These are phyloP conservation scores for Caretta caretta DNA, from an alignment of 2,113 vertebrate species.

Conservation along the genomic window DNA sequence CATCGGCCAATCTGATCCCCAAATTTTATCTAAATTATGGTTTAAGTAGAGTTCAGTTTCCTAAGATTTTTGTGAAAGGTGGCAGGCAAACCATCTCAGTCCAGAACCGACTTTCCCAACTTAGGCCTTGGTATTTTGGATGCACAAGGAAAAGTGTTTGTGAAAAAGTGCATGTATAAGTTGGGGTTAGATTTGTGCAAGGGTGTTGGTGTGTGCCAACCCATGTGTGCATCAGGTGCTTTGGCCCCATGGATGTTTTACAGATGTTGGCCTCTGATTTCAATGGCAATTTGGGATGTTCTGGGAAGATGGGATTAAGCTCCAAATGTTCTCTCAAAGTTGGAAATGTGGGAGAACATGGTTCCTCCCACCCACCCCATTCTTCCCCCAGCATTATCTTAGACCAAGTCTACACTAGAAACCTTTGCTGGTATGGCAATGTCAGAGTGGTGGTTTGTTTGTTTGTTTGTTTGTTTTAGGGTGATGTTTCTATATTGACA, in stretches of 20 bases:
- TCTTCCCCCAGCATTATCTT: background rate
- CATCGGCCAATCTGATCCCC: background rate
- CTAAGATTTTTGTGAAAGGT: background rate
- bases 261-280: fast-evolving
- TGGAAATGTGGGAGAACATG: background rate
- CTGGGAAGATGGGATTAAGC: background rate
- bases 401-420: background rate
- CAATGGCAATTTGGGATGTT: background rate
- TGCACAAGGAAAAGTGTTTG: fast-evolving
- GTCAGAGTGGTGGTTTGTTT: background rate
- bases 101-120: background rate
- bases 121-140: background rate
- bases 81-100: background rate
- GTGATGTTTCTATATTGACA: fast-evolving
- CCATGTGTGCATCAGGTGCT: background rate
- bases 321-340: fast-evolving
- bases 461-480: background rate
- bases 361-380: fast-evolving
- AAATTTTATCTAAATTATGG: background rate
- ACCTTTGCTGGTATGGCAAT: background rate
- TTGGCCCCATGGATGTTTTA: background rate
- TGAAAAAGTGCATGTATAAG: background rate
- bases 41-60: constrained; percentile 4
- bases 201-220: background rate
- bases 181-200: background rate